phyloP scores from a whole-genome alignment of 37 sponge, comb jelly and placozoan genomes.

The Aplysina aerophoba region DNA sequence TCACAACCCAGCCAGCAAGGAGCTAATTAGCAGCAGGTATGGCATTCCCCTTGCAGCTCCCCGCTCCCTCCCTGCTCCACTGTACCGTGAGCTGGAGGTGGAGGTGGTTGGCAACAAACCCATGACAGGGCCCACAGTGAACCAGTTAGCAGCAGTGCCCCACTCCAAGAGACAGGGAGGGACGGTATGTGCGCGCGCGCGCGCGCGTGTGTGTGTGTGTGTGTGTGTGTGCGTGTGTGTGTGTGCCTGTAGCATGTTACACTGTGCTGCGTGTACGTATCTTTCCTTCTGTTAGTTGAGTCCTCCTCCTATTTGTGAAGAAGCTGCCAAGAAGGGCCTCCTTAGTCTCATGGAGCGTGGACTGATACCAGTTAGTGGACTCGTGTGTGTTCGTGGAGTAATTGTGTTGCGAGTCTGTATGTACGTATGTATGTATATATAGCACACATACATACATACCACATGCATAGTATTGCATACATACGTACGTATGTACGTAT shows the following conservation, averaged over 20 bases:
- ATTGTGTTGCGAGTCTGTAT: not conserved
- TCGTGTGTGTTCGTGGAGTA: not conserved
- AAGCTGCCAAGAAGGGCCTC: conserved; percentile 87
- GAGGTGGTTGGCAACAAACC: conserved; percentile 27
- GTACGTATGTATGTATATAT: too few species aligned
- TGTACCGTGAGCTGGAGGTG: not conserved
- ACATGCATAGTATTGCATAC: too few species aligned
- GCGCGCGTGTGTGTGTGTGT: not conserved
- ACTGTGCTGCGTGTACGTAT: not conserved
- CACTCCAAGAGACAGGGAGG: conserved; percentile 36
- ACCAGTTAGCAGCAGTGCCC: conserved; percentile 34
- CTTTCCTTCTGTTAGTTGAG: conserved; percentile 49
- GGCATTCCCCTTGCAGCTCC: conserved; percentile 32
- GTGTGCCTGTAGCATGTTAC: not conserved
- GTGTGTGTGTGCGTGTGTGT: not conserved
- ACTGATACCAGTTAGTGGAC: conserved; percentile 84
- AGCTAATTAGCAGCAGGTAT: conserved; percentile 40
- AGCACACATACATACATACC: too few species aligned
- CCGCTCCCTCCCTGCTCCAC: not conserved
- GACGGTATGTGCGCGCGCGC: not conserved
- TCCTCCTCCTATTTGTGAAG: conserved; percentile 71
- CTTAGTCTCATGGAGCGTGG: conserved; percentile 94
- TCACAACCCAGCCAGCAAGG: conserved; percentile 17
- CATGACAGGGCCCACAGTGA: conserved; percentile 36
- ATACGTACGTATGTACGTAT: too few species aligned